A percentile compares a stretch with the other conserved stretches of the same genome.
phyloP scores from a whole-genome alignment of 30 jellyfish, hydroid and myxozoan genomes.

The Hydractinia symbiolongicarpus region DNA sequence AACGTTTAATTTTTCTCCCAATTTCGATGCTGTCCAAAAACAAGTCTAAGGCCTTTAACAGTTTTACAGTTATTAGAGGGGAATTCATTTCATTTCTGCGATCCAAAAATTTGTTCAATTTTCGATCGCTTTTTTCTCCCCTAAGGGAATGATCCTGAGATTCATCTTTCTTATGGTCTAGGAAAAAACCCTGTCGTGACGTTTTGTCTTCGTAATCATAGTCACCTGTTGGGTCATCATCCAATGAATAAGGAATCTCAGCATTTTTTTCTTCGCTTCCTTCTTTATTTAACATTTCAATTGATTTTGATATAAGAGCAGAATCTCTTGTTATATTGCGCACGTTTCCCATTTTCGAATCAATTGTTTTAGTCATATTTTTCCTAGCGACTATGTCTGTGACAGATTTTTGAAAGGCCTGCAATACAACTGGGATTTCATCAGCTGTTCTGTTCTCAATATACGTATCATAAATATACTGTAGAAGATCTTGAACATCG shows the following conservation, averaged over 20 bases:
- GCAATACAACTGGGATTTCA: constrained; percentile 35
- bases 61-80: constrained; percentile 25
- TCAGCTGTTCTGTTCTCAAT: constrained; percentile 33
- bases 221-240: neutral
- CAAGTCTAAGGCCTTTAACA: constrained; percentile 28
- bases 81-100: neutral
- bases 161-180: neutral
- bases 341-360: neutral
- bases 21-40: constrained; percentile 34
- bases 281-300: constrained; percentile 2
- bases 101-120: neutral
- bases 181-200: neutral
- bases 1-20: constrained; percentile 24
- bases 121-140: neutral
- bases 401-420: constrained; percentile 33
- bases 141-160: neutral
- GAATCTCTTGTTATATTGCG: constrained; percentile 3
- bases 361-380: constrained; percentile 2
- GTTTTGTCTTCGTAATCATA: constrained; percentile 7
- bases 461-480: constrained; percentile 32
- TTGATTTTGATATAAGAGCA: neutral
- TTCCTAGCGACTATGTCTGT: constrained; percentile 27
- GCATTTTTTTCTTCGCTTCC: neutral
- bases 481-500: constrained; percentile 35
- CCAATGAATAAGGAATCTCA: neutral